Conservation (phyloP, 2,797 vertebrate species). For the Sebastes diaconus region DNA sequence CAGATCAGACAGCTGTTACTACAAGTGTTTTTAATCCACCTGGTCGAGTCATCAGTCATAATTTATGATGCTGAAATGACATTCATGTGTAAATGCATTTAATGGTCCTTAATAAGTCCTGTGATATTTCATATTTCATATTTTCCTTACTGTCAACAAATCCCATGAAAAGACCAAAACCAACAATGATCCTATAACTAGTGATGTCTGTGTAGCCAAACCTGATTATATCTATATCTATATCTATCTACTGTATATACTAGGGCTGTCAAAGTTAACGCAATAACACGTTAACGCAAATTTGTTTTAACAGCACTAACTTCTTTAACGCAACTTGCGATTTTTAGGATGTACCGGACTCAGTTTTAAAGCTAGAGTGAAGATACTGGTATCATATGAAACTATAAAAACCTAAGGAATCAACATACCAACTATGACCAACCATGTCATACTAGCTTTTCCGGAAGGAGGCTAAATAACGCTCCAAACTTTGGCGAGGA, state of each 20-base stretch:
- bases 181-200: not conserved
- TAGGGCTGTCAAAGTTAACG: too few species aligned
- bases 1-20: slow-evolving; percentile 53
- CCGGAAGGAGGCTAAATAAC: too few species aligned
- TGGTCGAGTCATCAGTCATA: not conserved
- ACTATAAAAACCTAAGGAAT: too few species aligned
- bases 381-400: too few species aligned
- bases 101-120: not conserved
- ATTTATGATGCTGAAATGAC: slow-evolving; percentile 21
- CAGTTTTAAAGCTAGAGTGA: too few species aligned
- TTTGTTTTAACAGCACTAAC: too few species aligned
- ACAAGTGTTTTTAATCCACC: slow-evolving; percentile 23
- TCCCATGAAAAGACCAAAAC: not conserved
- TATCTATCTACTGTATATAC: too few species aligned
- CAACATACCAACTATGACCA: too few species aligned
- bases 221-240: not conserved
- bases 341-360: too few species aligned
- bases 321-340: rapidly evolving
- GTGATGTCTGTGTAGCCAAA: not conserved
- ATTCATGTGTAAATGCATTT: not conserved
- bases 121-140: not conserved
- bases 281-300: too few species aligned
- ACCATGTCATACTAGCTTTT: too few species aligned
- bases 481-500: too few species aligned
- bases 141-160: slow-evolving; percentile 8